Evolutionary conservation across 2,888 invertebrate species (phyloP), one percentile per base, ranked within the genome.

Genomic region (Tetragnatha montana): DNA sequence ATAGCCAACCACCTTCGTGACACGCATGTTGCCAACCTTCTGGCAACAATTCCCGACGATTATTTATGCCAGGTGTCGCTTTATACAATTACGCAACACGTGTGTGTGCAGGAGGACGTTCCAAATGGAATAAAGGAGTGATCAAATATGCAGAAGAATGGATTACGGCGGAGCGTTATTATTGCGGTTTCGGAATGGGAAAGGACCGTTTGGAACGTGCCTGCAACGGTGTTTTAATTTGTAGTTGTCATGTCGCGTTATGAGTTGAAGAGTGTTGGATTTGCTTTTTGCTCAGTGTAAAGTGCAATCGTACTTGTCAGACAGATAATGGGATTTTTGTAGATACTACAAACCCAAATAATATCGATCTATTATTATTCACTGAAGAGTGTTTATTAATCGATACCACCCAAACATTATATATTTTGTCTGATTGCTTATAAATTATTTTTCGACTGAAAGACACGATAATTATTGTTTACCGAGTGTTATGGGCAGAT

Each of bases 1-100:
- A 85, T 85, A 85, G 78, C 69, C 70, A 35, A 71, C 78, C 85
- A 71, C 85, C 70, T 85, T 85, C 85, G 85, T 85, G 85, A 85
- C 85, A 79, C 12, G 21, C 69, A 35, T 35, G 35, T 35, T 35
- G 35, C 35, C 35, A 35, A 35, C 35, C 35, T 71, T 69, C 47
- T 75, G 68, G 76, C 35, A 12, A 19, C 85, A 35, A 79, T 85
- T 78, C 85, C 14, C 78, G 79, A 70, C 35, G 78, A 69, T 79
- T 85, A 85, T 85, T 85, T 79, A 85, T 85, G 78, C 79, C 22
- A 85, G 19, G 50, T 81, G 10, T 78, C 78, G 70, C 71, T 73
- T 14, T 17, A 75, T n/a, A 49, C 49, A 35, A 75, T 75, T 75
- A 75, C n/a, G 49, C 17, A 50, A 75, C 75, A 49, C 49, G n/a